Percentiles rank a stretch among this genome's conserved stretches.
phyloP scores from a whole-genome alignment of 2,888 invertebrate species.

The Rotaria macrura region DNA sequence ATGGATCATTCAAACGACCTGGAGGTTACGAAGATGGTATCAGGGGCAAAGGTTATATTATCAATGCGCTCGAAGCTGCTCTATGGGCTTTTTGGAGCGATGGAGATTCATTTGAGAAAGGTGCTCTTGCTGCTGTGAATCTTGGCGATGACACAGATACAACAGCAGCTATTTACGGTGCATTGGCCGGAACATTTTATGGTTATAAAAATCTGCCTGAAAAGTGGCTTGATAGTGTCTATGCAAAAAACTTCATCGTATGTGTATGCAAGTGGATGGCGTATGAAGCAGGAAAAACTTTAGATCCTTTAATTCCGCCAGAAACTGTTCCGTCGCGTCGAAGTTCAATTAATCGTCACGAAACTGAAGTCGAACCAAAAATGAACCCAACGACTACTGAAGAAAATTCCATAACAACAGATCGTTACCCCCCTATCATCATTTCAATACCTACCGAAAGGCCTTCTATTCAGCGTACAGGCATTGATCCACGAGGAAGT shows the following conservation, averaged over 20 bases:
- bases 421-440: too few species aligned
- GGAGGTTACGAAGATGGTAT: background rate
- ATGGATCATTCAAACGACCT: background rate
- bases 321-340: too few species aligned
- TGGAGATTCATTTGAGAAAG: background rate
- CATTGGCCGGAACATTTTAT: background rate
- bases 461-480: too few species aligned
- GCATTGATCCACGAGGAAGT: too few species aligned
- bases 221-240: background rate
- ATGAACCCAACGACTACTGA: too few species aligned
- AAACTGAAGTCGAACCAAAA: too few species aligned
- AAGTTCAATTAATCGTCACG: too few species aligned
- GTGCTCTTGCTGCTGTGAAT: background rate
- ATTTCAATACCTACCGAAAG: too few species aligned
- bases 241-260: background rate
- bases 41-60: background rate
- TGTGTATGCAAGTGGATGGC: background rate
- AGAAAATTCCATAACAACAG: too few species aligned
- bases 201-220: background rate
- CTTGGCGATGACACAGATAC: background rate
- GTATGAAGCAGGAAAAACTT: background rate
- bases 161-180: background rate
- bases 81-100: background rate
- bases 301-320: too few species aligned
- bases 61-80: background rate